Conservation (phyloP, 2,113 vertebrate species). For the Collichthys lucidus region DNA sequence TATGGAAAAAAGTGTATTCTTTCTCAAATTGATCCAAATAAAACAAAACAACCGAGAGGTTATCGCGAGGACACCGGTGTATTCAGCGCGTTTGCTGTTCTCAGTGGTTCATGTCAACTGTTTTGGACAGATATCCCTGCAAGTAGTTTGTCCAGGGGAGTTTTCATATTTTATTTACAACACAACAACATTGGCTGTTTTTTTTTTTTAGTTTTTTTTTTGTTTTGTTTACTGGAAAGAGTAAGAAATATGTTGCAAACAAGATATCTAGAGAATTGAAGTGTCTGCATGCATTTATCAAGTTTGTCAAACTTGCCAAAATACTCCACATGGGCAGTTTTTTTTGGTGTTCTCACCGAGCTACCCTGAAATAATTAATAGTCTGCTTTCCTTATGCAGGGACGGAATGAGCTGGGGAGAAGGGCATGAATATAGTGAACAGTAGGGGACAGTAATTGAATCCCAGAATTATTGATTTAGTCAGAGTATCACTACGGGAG, state of each 20-base stretch:
- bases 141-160: constrained; percentile 23
- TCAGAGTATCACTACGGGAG: constrained; percentile 49
- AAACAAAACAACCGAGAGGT: constrained; percentile 27
- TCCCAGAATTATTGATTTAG: constrained; percentile 74
- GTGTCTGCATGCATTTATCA: constrained; percentile 40
- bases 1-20: constrained; percentile 15
- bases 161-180: constrained; percentile 62
- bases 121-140: constrained; percentile 13
- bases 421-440: constrained; percentile 49
- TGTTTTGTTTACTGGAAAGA: constrained; percentile 8
- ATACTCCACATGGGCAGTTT: constrained; percentile 13
- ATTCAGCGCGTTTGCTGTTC: constrained; percentile 24
- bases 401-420: constrained; percentile 32
- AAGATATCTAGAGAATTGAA: constrained; percentile 29
- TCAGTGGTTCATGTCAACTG: constrained; percentile 12
- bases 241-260: constrained; percentile 34
- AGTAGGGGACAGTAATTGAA: constrained; percentile 73
- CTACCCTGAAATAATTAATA: constrained; percentile 64
- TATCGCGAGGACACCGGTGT: constrained; percentile 29
- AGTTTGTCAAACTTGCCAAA: constrained; percentile 51
- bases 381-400: constrained; percentile 59
- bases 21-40: constrained; percentile 24
- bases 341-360: constrained; percentile 35
- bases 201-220: neutral
- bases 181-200: constrained; percentile 21